Percentiles rank a stretch among this genome's conserved stretches.
These are phyloP conservation scores for Scophthalmus maximus DNA, from an alignment of 2,113 vertebrate genomes.

Conservation along the genomic window DNA sequence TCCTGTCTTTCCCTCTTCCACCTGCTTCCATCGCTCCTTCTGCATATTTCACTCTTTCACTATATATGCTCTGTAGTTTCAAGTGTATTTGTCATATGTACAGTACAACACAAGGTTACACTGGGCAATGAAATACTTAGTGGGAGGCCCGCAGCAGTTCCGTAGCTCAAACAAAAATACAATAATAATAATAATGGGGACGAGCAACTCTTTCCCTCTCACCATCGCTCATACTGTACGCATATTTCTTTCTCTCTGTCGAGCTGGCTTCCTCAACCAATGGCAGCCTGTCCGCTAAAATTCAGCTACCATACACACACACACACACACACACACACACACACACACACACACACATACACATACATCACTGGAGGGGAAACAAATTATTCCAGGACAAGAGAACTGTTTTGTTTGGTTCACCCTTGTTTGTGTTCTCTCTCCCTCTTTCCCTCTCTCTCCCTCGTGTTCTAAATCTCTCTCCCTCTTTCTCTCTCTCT, in stretches of 20 bases:
- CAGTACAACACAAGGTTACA: too few relatives aligned
- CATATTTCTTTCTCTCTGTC: constrained; percentile 41
- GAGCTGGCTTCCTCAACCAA: constrained; percentile 27
- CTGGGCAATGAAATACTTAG: too few relatives aligned
- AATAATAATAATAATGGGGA: too few relatives aligned
- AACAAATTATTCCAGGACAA: constrained; percentile 71
- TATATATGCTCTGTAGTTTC: too few relatives aligned
- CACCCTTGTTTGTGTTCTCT: constrained; percentile 60
- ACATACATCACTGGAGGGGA: constrained; percentile 49
- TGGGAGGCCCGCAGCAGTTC: too few relatives aligned
- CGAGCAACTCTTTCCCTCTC: too few relatives aligned
- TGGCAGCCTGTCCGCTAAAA: constrained; percentile 57
- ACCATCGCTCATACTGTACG: constrained; percentile 1
- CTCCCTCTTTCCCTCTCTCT: neutral
- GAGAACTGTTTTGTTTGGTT: constrained; percentile 75
- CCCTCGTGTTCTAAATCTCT: constrained; percentile 21
- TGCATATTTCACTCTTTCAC: constrained; percentile 8
- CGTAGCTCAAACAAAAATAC: too few relatives aligned
- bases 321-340: constrained; percentile 4
- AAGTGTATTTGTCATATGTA: too few relatives aligned
- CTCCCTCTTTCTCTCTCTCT: constrained; percentile 9
- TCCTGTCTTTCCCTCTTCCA: neutral
- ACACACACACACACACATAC: constrained; percentile 26
- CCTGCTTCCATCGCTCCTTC: neutral
- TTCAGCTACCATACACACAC: constrained; percentile 48